These are phyloP conservation scores for Oncorhynchus gorbuscha DNA, from an alignment of 2,113 vertebrate genomes.

Conservation along the genomic window DNA sequence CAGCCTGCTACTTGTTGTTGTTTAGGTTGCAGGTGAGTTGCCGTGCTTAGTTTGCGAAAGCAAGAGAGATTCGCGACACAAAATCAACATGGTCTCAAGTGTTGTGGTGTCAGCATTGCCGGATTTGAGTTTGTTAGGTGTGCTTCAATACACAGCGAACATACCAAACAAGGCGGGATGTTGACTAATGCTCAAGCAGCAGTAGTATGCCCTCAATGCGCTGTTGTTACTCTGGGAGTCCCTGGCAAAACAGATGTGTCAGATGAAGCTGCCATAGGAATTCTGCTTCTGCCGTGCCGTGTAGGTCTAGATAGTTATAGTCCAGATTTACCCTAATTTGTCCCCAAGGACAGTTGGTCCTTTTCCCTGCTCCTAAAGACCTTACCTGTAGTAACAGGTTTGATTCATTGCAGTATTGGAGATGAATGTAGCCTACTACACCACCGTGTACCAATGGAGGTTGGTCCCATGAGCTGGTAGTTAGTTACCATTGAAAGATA, in stretches of 20 bases:
- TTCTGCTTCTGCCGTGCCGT: neutral
- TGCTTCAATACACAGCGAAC: neutral
- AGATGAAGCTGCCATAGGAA: constrained; percentile 27
- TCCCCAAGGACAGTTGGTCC: constrained; percentile 64
- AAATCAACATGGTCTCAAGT: neutral
- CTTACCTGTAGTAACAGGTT: constrained; percentile 51
- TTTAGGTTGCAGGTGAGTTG: neutral
- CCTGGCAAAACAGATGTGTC: neutral
- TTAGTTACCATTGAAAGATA: neutral
- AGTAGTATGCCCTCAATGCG: neutral
- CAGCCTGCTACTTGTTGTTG: neutral
- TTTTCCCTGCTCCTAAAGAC: constrained; percentile 43
- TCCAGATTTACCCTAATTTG: constrained; percentile 50
- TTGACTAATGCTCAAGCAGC: neutral
- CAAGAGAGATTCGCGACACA: neutral
- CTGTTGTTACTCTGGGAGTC: neutral
- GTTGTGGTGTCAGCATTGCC: neutral
- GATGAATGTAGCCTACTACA: constrained; percentile 12
- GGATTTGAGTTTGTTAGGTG: neutral
- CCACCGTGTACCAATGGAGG: constrained; percentile 7
- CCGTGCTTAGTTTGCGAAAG: neutral
- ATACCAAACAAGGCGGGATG: neutral
- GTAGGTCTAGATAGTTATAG: constrained; percentile 59
- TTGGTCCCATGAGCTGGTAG: neutral
- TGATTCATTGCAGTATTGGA: constrained; percentile 58